Percentiles rank a stretch among this genome's conserved stretches.
Conservation (phyloP, 2,113 vertebrate species). For the Hypomesus transpacificus region DNA sequence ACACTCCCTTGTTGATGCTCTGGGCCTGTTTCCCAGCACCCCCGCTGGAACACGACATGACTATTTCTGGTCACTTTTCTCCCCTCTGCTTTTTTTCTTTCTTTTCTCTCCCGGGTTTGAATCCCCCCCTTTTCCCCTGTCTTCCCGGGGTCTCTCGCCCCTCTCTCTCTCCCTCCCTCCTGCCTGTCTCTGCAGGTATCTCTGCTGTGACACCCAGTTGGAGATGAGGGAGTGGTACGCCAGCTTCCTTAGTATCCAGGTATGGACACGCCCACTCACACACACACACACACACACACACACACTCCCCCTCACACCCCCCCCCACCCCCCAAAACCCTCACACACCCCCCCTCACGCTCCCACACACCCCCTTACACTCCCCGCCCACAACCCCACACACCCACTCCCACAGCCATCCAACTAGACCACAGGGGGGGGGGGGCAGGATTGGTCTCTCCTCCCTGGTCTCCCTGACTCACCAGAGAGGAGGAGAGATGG, state of each 20-base stretch:
- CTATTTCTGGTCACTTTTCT: constrained; percentile 12
- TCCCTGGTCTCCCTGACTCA: no score
- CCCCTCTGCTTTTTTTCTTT: not conserved
- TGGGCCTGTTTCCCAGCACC: constrained; percentile 1
- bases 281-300: not conserved
- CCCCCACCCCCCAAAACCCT: not conserved
- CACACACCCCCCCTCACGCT: no score
- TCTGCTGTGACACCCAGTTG: constrained; percentile 85
- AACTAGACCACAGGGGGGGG: no score
- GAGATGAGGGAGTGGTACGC: constrained; percentile 92
- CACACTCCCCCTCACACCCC: no score
- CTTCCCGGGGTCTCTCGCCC: not conserved
- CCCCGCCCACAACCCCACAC: no score
- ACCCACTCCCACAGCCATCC: no score
- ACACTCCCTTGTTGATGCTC: constrained; percentile 25
- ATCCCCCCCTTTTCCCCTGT: constrained; percentile 2
- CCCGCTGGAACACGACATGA: no score
- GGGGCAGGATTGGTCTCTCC: no score
- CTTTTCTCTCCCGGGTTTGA: not conserved
- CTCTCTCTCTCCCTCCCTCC: constrained; percentile 8
- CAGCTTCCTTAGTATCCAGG: constrained; percentile 87
- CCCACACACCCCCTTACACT: no score
- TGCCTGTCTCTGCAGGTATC: constrained; percentile 76
- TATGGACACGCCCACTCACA: constrained; percentile 39
- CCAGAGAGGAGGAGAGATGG: no score